Evolutionary conservation across 2,797 vertebrate genomes (phyloP), one percentile per base, ranked within the genome.

Genomic region (Danio choprae): DNA sequence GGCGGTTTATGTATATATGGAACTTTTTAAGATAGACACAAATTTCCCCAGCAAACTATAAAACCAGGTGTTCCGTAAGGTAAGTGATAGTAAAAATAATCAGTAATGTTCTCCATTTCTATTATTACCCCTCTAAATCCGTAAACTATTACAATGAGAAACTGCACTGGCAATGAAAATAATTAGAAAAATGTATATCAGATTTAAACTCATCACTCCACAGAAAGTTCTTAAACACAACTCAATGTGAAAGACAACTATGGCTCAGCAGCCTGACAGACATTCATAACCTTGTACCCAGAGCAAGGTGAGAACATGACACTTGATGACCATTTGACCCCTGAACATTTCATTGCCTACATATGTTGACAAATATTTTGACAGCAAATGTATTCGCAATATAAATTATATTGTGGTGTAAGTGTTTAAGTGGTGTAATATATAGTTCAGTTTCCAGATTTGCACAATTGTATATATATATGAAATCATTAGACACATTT

Each of bases 291-390:
- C 58, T 79, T 79, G 67, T 18, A 40, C 7, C 20, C 4, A 63
- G 20, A 62, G 65, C 44, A 71, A 71, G 67, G 46, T 72, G 18
- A 71, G 58, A 53, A 79, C 68, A 72, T 38, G 67, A 7, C 20
- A 46, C 50, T 46, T 43, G 11, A 63, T 69, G 20, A 59, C 36
- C 64, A 48, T 46, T 16, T 77, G 77, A 79, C 77, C 77, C 46
- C 56, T 71, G 5, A 29, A 62, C 38, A 40, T 59, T 43, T 76
- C 5, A 22, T 29, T 7, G 8, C 48, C 18, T 10, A 7, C 46
- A 20, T 63, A 53, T 29, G 13, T 22, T 76, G 12, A 55, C 62
- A 7, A 16, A 53, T 36, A 38, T 7, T 59, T 59, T 22, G 18
- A 6, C 6, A n/a, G 18, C 20, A 6, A 46, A 29, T 73, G 20